Percentiles rank a stretch among this genome's conserved stretches.
phyloP scores from a whole-genome alignment of 2,797 vertebrate genomes.

The Poecilia picta region DNA sequence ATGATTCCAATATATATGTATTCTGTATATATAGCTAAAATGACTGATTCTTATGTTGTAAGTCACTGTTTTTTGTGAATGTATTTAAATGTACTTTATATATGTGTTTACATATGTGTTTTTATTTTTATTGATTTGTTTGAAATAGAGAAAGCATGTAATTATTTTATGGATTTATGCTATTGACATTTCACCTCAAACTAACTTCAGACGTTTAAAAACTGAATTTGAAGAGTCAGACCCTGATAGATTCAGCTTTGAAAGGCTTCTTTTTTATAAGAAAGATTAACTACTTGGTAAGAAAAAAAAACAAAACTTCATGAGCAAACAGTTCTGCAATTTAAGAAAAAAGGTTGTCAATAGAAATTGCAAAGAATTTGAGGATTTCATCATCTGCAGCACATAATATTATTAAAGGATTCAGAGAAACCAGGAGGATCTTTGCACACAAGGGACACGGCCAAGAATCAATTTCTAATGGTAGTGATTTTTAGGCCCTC shows the following conservation, averaged over 20 bases:
- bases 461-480: constrained; percentile 12
- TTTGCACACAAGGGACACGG: constrained; percentile 11
- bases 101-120: too few relatives aligned
- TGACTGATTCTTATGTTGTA: too few relatives aligned
- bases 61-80: too few relatives aligned
- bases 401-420: constrained; percentile 10
- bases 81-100: too few relatives aligned
- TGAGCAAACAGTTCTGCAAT: constrained; percentile 10
- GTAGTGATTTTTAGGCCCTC: constrained; percentile 13
- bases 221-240: background rate
- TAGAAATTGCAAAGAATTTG: constrained; percentile 8
- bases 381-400: constrained; percentile 14
- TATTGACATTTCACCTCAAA: background rate
- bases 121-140: too few relatives aligned
- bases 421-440: background rate
- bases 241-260: too few relatives aligned
- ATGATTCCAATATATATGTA: too few relatives aligned
- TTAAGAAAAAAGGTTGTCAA: background rate
- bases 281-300: background rate
- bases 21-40: too few relatives aligned
- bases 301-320: background rate
- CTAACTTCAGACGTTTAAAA: background rate
- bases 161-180: background rate
- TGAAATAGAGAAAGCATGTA: too few relatives aligned
- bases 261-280: background rate